Evolutionary conservation across 1,140 invertebrate species (phyloP).

Genomic region (Philotrypesis tridentata): DNA sequence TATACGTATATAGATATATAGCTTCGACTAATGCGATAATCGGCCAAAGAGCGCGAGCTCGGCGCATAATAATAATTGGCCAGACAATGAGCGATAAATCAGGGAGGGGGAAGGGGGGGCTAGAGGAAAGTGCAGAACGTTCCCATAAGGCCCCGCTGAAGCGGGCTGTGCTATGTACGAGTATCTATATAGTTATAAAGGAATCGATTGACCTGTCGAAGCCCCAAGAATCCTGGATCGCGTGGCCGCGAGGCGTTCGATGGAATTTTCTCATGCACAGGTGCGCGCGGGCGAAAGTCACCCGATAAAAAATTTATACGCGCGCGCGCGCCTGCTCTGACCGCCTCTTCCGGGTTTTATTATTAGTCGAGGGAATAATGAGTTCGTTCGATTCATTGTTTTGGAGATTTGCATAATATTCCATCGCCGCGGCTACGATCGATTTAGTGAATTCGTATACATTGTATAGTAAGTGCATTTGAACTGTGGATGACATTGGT

Average conservation of each 20-base stretch:
- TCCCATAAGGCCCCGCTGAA: constrained; percentile 2
- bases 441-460: too few relatives aligned
- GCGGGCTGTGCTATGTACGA: too few relatives aligned
- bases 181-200: neutral
- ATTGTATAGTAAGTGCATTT: too few relatives aligned
- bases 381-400: neutral
- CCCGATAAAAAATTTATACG: neutral
- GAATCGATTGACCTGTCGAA: constrained; percentile 13
- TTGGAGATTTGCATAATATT: too few relatives aligned
- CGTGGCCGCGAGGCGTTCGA: neutral
- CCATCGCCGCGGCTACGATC: too few relatives aligned
- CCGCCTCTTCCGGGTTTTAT: neutral
- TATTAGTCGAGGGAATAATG: neutral
- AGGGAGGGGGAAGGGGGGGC: too few relatives aligned
- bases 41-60: neutral
- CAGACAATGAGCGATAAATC: constrained; percentile 32
- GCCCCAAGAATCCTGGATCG: neutral
- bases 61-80: constrained; percentile 11
- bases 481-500: too few relatives aligned
- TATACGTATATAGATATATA: neutral
- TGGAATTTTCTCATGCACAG: constrained; percentile 24
- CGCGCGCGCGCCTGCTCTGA: too few relatives aligned
- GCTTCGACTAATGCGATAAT: neutral
- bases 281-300: neutral
- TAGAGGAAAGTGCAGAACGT: constrained; percentile 12